Conservation (phyloP, 2,113 vertebrate species). For the Ariopsis seemanni region DNA sequence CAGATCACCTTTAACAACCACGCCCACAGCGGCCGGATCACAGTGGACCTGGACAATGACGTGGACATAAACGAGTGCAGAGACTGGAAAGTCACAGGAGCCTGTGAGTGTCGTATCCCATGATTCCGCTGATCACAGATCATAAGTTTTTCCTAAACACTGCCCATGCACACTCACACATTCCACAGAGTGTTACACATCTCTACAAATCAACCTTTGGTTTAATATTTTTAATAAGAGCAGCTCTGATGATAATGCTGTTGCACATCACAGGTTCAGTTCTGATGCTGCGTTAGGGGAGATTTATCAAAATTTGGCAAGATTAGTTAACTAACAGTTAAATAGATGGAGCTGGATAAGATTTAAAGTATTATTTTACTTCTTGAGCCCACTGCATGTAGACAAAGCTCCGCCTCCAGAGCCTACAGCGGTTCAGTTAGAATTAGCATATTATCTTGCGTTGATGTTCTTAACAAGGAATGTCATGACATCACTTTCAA, state of each 20-base stretch:
- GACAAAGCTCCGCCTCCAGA: not conserved
- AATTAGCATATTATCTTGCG: not conserved
- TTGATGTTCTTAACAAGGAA: not conserved
- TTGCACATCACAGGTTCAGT: not conserved
- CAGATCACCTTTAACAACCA: slow-evolving; percentile 91
- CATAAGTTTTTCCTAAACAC: not conserved
- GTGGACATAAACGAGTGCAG: slow-evolving; percentile 89
- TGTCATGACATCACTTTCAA: not conserved
- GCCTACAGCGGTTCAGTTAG: not conserved
- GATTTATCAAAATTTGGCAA: not conserved
- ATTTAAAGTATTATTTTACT: no score
- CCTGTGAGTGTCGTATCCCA: slow-evolving; percentile 75
- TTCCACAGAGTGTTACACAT: not conserved
- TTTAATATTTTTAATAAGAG: not conserved
- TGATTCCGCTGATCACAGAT: not conserved
- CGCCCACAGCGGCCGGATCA: slow-evolving; percentile 91
- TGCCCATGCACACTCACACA: no score
- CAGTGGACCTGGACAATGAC: slow-evolving; percentile 84
- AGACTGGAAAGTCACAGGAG: slow-evolving; percentile 88
- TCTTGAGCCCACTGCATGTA: not conserved
- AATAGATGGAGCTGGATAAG: no score
- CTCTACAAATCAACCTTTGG: not conserved
- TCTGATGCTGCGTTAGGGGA: not conserved
- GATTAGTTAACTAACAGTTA: not conserved
- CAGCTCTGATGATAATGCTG: not conserved